Base-by-base conservation (phyloP, 2,113 vertebrate genomes). In the Numenius arquata region DNA sequence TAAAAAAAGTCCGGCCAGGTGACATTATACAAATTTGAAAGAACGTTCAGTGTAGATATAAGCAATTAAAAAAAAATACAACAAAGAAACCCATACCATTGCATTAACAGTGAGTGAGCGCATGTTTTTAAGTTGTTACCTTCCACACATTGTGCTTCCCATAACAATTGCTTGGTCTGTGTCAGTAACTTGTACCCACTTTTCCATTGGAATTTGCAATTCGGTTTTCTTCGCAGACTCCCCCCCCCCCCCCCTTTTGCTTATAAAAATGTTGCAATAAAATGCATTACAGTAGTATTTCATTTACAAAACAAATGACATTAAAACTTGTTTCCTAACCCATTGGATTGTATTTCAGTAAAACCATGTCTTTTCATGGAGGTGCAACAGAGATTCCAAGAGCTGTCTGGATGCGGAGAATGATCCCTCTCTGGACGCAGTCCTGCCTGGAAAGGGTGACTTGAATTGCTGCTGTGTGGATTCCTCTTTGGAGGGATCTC, bases 231-330 rank as follows among this genome's bases (percentile, higher is more conserved):
- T 88, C 65, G 55, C 7, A 79, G 62, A 78, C 25, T 14, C 20
- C 11, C 15, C 5, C 20, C 8, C 11, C 6, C 4, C 4, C 8
- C 5, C 11, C 1, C 2, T 41, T 89, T 88, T 75, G 20, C 65
- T 89, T 72, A 32, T 32, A 53, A 15, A 66, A 59, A 87, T 13
- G 10, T 88, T 96, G 96, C 95, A 96, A 94, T 96, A 94, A 96
- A 95, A 96, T 96, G 95, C 95, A 96, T 94, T 97, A 96, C 96
- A 85, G 43, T 96, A 83, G 41, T 96, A 93, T 89, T 93, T 95
- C 94, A 97, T 97, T 97, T 96, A 92, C 89, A 96, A 96, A 95
- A 95, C 92, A 96, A 96, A 95, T 97, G 92, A 97, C 66, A 70
- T 95, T 76, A 91, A 82, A 95, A 73, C 65, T 92, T 75, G 11